phyloP scores from a whole-genome alignment of 2,113 vertebrate species.

The Myanophis thanlyinensis region DNA sequence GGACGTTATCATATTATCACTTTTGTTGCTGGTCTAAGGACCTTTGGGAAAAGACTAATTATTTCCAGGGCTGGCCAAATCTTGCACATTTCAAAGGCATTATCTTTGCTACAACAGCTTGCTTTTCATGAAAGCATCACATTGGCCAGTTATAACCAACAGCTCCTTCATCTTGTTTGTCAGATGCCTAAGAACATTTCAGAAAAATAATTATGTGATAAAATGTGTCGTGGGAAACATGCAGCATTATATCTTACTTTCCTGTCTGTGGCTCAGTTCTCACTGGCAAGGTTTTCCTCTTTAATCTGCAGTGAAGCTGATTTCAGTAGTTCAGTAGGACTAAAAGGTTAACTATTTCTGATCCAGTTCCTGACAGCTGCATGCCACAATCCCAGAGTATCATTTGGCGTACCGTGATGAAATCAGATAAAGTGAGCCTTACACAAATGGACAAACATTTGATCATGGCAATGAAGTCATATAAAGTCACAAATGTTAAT shows the following conservation, averaged over 20 bases:
- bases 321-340: neutral
- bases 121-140: neutral
- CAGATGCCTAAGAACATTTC: neutral
- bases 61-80: constrained; percentile 20
- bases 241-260: constrained; percentile 25
- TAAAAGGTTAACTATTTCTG: neutral
- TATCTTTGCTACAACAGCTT: constrained; percentile 6
- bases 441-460: neutral
- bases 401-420: neutral
- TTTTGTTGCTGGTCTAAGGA: neutral
- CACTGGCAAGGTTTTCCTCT: neutral
- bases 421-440: neutral
- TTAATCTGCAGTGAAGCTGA: neutral
- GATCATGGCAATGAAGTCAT: neutral
- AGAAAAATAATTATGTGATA: neutral
- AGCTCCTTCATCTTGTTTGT: neutral
- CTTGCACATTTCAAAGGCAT: constrained; percentile 22
- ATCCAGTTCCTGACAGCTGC: neutral
- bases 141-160: neutral
- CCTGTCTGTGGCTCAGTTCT: constrained; percentile 5
- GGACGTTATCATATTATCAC: neutral
- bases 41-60: neutral
- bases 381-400: neutral
- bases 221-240: neutral
- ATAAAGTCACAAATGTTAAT: neutral